These are phyloP conservation scores for Apodemus speciosus DNA, from an alignment of 2,113 vertebrate species.

Conservation along the genomic window DNA sequence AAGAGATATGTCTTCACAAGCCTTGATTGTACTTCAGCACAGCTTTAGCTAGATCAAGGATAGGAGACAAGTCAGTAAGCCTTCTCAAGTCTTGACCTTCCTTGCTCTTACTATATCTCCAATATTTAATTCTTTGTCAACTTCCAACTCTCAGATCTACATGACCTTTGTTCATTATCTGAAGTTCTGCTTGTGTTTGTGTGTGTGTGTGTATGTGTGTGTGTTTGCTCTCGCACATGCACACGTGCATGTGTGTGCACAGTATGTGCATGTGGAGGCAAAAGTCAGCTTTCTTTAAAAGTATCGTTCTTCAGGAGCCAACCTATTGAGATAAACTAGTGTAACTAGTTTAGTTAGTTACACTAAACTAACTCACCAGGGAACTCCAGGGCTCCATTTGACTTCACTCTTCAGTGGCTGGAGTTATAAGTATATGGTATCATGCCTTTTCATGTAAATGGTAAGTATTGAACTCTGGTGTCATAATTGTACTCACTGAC, in stretches of 20 bases:
- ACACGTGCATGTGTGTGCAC: no score
- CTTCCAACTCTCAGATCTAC: neutral
- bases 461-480: neutral
- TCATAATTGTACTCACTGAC: neutral
- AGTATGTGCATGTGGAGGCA: neutral
- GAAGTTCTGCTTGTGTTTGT: neutral
- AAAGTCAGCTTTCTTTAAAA: neutral
- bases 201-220: neutral
- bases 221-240: neutral
- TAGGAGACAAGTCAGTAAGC: neutral
- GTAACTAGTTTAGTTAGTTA: no score
- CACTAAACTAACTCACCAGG: neutral
- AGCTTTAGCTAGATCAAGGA: neutral
- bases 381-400: neutral
- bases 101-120: neutral
- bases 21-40: neutral
- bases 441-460: neutral
- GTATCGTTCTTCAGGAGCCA: neutral
- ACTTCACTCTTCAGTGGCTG: neutral
- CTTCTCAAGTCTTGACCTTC: neutral
- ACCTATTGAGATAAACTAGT: neutral
- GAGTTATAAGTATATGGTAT: neutral
- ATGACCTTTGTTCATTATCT: neutral
- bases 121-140: slow-evolving; percentile 1
- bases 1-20: neutral